These are phyloP conservation scores for Chloroceryle aenea DNA, from an alignment of 2,113 vertebrate genomes.

Conservation along the genomic window DNA sequence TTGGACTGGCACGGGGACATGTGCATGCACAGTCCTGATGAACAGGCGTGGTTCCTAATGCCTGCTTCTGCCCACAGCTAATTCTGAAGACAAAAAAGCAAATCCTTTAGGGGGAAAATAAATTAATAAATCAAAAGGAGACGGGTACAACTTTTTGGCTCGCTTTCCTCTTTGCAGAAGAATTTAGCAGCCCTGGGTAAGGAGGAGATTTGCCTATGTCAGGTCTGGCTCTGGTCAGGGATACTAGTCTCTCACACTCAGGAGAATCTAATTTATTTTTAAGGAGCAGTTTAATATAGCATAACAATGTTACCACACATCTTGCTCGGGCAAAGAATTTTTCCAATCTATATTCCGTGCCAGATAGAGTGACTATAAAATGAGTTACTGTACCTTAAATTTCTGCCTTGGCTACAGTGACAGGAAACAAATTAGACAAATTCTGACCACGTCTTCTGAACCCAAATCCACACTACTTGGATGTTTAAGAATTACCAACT, in stretches of 20 bases:
- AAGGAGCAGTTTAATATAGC: conserved; percentile 60
- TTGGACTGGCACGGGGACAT: background rate
- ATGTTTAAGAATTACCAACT: conserved; percentile 14
- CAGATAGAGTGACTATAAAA: conserved; percentile 60
- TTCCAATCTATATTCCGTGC: conserved; percentile 70
- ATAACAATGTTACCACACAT: conserved; percentile 60
- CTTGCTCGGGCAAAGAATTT: conserved; percentile 70
- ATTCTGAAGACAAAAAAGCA: background rate
- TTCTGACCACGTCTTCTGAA: conserved; percentile 25
- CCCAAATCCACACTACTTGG: conserved; percentile 21
- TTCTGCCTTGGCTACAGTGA: conserved; percentile 52
- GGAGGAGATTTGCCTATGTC: background rate
- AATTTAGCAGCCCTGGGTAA: background rate
- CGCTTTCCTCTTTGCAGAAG: background rate
- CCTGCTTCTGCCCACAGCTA: background rate
- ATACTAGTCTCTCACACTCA: background rate
- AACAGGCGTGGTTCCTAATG: background rate
- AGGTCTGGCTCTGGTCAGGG: background rate
- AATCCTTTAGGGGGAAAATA: background rate
- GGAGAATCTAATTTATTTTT: conserved; percentile 55
- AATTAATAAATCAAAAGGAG: background rate
- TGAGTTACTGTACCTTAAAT: conserved; percentile 60
- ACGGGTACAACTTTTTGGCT: background rate
- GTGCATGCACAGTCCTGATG: background rate
- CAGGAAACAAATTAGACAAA: conserved; percentile 70